phyloP scores from a whole-genome alignment of 2,797 vertebrate genomes.

The Trachops cirrhosus region DNA sequence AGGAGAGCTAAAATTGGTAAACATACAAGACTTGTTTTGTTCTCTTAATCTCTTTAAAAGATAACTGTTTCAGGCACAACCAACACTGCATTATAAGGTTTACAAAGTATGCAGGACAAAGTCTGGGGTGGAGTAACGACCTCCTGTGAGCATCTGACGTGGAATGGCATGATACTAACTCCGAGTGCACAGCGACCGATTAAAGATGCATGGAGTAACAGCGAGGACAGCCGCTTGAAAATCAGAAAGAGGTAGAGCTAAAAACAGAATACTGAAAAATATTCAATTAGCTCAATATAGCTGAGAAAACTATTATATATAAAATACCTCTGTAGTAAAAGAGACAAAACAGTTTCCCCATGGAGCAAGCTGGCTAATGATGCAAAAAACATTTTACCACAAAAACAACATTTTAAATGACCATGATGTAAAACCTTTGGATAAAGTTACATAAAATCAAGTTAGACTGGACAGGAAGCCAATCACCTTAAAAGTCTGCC shows the following conservation, averaged over 20 bases:
- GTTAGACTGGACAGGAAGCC: slow-evolving; percentile 3
- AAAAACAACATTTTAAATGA: slow-evolving; percentile 48
- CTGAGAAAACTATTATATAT: slow-evolving; percentile 9
- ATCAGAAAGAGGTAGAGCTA: neutral
- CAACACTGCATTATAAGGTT: neutral
- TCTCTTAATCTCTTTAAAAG: neutral
- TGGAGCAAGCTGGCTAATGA: neutral
- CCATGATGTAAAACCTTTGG: slow-evolving; percentile 1
- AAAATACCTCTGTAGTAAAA: slow-evolving; percentile 30
- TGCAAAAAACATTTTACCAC: neutral
- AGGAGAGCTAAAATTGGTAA: neutral
- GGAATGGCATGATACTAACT: neutral
- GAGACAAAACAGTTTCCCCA: neutral
- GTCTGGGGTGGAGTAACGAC: neutral
- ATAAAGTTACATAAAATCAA: slow-evolving; percentile 28
- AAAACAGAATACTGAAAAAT: slow-evolving; percentile 18
- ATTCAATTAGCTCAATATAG: slow-evolving; percentile 9
- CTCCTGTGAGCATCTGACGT: neutral
- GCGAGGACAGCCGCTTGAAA: neutral
- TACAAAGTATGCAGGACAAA: neutral
- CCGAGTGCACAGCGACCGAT: neutral
- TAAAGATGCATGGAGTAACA: neutral
- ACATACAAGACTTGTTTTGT: neutral
- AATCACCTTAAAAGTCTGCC: neutral
- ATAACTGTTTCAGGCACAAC: neutral